Conservation (phyloP, 2,113 vertebrate species). For the Phoxinus phoxinus region DNA sequence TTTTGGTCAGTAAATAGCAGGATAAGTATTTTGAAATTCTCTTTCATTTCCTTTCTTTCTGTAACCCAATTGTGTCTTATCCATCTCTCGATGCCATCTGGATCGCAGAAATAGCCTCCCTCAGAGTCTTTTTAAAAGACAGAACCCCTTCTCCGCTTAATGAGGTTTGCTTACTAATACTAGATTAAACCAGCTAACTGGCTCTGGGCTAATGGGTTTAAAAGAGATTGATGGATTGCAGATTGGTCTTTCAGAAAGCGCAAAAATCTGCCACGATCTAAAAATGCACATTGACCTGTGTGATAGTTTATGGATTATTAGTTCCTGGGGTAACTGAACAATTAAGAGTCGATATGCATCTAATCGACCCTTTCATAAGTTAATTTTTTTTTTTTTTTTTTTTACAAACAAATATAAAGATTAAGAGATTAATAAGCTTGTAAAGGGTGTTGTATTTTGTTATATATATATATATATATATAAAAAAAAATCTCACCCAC, state of each 20-base stretch:
- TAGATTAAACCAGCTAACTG: slow-evolving; percentile 21
- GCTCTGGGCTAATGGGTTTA: slow-evolving; percentile 7
- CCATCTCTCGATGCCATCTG: not conserved
- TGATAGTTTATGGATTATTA: not conserved
- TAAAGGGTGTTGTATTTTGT: no score
- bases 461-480: no score
- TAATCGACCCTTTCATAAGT: not conserved
- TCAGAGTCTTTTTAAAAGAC: slow-evolving; percentile 4
- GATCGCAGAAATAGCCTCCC: slow-evolving; percentile 10
- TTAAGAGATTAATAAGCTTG: no score
- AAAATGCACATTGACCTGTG: not conserved
- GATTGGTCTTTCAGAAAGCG: not conserved
- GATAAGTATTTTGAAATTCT: slow-evolving; percentile 11
- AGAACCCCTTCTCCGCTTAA: slow-evolving; percentile 1
- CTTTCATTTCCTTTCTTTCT: not conserved
- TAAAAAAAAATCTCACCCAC: no score
- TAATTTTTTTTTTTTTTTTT: no score
- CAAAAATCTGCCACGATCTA: not conserved
- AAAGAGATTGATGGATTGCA: slow-evolving; percentile 12
- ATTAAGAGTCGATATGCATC: not conserved
- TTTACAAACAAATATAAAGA: not conserved
- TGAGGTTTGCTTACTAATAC: slow-evolving; percentile 12
- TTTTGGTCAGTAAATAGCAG: slow-evolving; percentile 29
- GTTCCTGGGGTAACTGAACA: not conserved
- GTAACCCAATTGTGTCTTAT: slow-evolving; percentile 19